Base-by-base conservation (phyloP, 2,113 vertebrate genomes). In the Chamaetylas fuelleborni region DNA sequence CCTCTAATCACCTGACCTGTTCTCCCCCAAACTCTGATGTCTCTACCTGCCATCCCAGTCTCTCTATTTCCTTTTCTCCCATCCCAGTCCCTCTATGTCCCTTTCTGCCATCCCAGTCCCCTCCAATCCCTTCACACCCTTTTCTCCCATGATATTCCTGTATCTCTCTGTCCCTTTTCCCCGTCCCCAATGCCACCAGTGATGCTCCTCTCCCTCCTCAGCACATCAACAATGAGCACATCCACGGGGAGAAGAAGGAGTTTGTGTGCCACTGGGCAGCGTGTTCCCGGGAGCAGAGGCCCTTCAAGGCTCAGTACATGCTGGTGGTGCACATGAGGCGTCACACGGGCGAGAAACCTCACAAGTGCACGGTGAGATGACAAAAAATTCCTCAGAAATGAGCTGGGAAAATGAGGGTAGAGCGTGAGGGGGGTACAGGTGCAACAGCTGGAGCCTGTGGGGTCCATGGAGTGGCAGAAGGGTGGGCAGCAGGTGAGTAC, bases 231-330 rank as follows among this genome's bases (percentile, higher is more conserved):
- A 99, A 99, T 0, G 99, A 99, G 93, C 99, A 99, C 87, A 99
- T 99, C 97, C 99, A 99, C 0, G 99, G 99, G 15, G 99, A 99
- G 96, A 99, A 99, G 98, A 99, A 99, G 97, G 99, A 99, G 97
- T 99, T 99, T 36, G 99, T 99, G 95, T 99, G 99, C 96, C 99
- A 99, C 85, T 99, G 99, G 99, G 98, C 98, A 51, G 99, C 99
- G 11, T 99, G 99, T 58, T 99, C 99, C 45, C 98, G 99, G 81
- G 99, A 99, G 91, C 99, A 99, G 97, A 97, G 99, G 50, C 99
- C 99, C 65, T 99, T 99, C 98, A 99, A 99, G 95, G 99, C 99
- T 22, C 99, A 99, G 98, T 99, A 99, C 96, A 99, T 99, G 99
- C 88, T 99, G 96, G 99, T 99, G 96, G 99, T 99, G 61, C 99